Evolutionary conservation across 1,140 invertebrate genomes (phyloP).

Genomic region (Druon quercuslanigerum): DNA sequence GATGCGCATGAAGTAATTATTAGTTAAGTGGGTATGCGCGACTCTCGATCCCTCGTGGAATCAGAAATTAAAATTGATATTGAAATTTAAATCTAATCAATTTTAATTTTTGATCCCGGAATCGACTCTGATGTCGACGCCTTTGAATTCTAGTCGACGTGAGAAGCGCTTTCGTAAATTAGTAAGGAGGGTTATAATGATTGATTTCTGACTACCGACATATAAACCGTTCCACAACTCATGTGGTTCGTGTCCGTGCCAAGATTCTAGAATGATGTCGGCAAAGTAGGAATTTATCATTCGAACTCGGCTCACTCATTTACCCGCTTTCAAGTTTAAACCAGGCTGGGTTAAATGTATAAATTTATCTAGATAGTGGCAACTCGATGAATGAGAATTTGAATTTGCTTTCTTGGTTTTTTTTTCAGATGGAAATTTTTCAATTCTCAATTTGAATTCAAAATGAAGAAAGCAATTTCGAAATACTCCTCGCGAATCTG

Average conservation of each 20-base stretch:
- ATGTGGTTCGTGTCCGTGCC: too few relatives aligned
- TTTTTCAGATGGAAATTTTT: not conserved
- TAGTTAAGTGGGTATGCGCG: slow-evolving; percentile 46
- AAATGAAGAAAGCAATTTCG: not conserved
- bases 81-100: not conserved
- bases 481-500: not conserved
- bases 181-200: too few relatives aligned
- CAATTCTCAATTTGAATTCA: not conserved
- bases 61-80: slow-evolving; percentile 1
- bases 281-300: too few relatives aligned
- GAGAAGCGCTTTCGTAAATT: not conserved
- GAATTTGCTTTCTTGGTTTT: not conserved
- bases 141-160: slow-evolving; percentile 28
- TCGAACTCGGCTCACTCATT: too few relatives aligned
- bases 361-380: slow-evolving; percentile 26
- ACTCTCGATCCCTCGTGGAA: slow-evolving; percentile 9
- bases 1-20: slow-evolving; percentile 61
- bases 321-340: slow-evolving; percentile 10
- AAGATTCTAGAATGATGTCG: too few relatives aligned
- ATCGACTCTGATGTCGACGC: slow-evolving; percentile 24
- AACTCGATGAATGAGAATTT: slow-evolving; percentile 17
- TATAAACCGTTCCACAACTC: too few relatives aligned
- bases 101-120: slow-evolving; percentile 15
- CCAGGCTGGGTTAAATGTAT: slow-evolving; percentile 21
- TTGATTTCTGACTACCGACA: too few relatives aligned